Conservation (phyloP, 2,888 invertebrate genomes). For the Eristalis arbustorum region DNA sequence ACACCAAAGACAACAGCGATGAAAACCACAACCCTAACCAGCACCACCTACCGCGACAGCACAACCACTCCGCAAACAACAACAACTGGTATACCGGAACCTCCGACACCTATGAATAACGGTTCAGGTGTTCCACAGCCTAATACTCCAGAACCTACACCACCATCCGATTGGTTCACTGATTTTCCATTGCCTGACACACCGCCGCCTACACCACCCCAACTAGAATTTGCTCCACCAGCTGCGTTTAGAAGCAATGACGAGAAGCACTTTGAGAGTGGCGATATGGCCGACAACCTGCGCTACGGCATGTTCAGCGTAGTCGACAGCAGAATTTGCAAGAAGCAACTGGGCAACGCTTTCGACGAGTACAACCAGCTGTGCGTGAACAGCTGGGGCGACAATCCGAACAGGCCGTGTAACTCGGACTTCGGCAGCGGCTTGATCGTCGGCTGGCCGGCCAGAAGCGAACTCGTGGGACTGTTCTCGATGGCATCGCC, state of each 20-base stretch:
- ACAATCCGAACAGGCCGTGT: slow-evolving; percentile 43
- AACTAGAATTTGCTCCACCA: neutral
- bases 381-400: slow-evolving; percentile 37
- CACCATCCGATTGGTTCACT: too few relatives aligned
- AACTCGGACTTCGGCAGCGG: slow-evolving; percentile 52
- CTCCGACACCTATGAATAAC: neutral
- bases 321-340: slow-evolving; percentile 20
- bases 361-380: slow-evolving; percentile 53
- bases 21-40: neutral
- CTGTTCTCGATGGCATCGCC: slow-evolving; percentile 39
- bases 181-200: neutral
- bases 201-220: neutral
- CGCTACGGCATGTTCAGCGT: slow-evolving; percentile 38
- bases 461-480: slow-evolving; percentile 40
- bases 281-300: neutral
- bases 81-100: neutral
- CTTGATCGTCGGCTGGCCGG: slow-evolving; percentile 42
- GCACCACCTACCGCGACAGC: too few relatives aligned
- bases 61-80: neutral
- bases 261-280: neutral
- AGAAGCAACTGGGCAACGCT: neutral
- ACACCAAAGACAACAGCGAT: neutral
- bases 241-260: neutral
- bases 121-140: neutral
- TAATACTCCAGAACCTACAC: neutral